Evolutionary conservation across 2,888 invertebrate genomes (phyloP), one percentile per base, ranked within the genome.

Genomic region (Papilio demoleus): DNA sequence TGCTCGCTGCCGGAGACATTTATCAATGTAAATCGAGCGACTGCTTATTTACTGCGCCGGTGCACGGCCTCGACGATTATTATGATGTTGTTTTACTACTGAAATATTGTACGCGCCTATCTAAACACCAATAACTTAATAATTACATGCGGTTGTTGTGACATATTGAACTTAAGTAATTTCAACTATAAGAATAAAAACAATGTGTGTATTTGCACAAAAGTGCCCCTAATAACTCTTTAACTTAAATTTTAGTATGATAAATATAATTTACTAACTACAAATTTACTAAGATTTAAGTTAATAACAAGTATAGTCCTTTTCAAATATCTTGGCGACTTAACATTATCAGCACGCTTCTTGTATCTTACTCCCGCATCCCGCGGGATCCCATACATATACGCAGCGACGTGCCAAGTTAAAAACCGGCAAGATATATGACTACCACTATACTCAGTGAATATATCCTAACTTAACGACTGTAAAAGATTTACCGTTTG

Each of bases 1-100:
- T 76, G 81, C 77, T 77, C 77, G 76, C 78, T 79, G 81, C 81
- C 78, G 80, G 78, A 79, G 81, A 80, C 85, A 85, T 88, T 86
- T 83, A 88, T 89, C 86, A 88, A 81, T 75, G 76, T 71, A 73
- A 73, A 75, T 74, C 77, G 75, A 76, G 75, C 76, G 79, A 75
- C 76, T 71, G 76, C 77, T 77, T 79, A 79, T 82, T 80, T 79
- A 78, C 75, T 75, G 74, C 74, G 65, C 72, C 70, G 77, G 72
- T 78, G 83, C 82, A 82, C 77, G 79, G 73, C 76, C 74, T 77
- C 75, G 77, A 78, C 79, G 74, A 75, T 77, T 84, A 84, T 82
- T 81, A 81, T 79, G 78, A 82, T 79, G 79, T 81, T 76, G 68
- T 59, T 59, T 64, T 64, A 59, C 75, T 65, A 74, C 79, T 81